Evolutionary conservation across 2,797 vertebrate genomes (phyloP), one percentile per base, ranked within the genome.

Genomic region (Coranthus polyacanthus): DNA sequence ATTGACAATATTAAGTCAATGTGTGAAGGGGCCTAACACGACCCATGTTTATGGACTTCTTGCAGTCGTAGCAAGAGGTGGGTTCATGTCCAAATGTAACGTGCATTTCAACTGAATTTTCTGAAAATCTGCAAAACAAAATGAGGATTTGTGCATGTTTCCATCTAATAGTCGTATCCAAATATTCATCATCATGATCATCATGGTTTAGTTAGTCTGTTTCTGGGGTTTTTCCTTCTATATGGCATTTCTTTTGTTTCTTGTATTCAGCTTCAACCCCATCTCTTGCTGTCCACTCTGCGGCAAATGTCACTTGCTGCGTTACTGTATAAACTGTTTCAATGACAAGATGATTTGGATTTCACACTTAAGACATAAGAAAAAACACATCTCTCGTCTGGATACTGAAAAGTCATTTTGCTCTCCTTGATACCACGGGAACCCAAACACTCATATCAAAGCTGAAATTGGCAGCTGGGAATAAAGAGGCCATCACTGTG

Each of bases 401-500:
- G 63, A 68, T 53, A 47, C 52, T 63, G 70, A 84, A 75, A 88
- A 88, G 74, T 81, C 34, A 82, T 86, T 88, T 84, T 72, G 52
- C 59, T 74, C 55, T 72, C 68, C 44, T 78, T 66, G 76, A 88
- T 82, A 73, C 67, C 73, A 60, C 16, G 54, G 75, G 78, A 89
- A 68, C 78, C 73, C 80, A 88, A 85, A 85, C 77, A 75, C 74
- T 87, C 59, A 77, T 74, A 86, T 85, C 76, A 84, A 83, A 87
- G 82, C 77, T 85, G 77, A 86, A 87, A 89, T 79, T 80, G 79
- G 67, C 78, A 78, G 68, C 80, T 81, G 84, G 79, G 82, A 80
- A 81, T 83, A 85, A 87, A 88, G 61, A 44, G 70, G 53, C 64
- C 80, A 87, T 84, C 59, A 56, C 51, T 32, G 37, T 79, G 81